Evolutionary conservation across 1,140 invertebrate genomes (phyloP).

Genomic region (Drosophila trapezifrons): DNA sequence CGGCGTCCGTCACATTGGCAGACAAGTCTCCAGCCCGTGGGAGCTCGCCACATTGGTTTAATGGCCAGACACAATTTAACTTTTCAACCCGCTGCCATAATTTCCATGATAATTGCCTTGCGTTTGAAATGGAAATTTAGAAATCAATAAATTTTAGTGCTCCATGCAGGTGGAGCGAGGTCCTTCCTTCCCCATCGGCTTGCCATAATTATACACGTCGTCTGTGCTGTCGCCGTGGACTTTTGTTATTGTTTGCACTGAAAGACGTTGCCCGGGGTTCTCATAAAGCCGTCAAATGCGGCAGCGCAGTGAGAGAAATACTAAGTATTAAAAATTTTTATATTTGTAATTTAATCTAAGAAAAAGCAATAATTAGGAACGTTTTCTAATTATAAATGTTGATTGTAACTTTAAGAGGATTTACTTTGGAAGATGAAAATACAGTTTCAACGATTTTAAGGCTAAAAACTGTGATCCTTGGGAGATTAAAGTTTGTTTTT

Average conservation of each 20-base stretch:
- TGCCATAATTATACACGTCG: constrained; percentile 69
- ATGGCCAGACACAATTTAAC: constrained; percentile 22
- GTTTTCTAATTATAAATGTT: too few species aligned
- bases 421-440: too few species aligned
- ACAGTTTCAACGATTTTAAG: too few species aligned
- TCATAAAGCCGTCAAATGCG: constrained; percentile 62
- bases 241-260: constrained; percentile 66
- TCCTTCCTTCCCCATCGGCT: constrained; percentile 1
- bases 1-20: constrained; percentile 25
- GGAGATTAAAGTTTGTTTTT: too few species aligned
- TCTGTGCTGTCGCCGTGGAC: constrained; percentile 26
- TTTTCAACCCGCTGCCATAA: constrained; percentile 49
- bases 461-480: too few species aligned
- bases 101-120: constrained; percentile 53
- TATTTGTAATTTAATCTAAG: background rate
- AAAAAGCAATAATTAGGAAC: too few species aligned
- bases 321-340: too few species aligned
- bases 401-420: too few species aligned
- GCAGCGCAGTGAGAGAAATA: constrained; percentile 3
- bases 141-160: constrained; percentile 63
- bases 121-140: constrained; percentile 48
- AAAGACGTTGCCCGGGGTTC: constrained; percentile 69
- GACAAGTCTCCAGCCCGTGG: constrained; percentile 32
- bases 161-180: constrained; percentile 16
- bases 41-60: constrained; percentile 22